phyloP scores from a whole-genome alignment of 2,888 invertebrate genomes.

The Diachrysia chrysitis region DNA sequence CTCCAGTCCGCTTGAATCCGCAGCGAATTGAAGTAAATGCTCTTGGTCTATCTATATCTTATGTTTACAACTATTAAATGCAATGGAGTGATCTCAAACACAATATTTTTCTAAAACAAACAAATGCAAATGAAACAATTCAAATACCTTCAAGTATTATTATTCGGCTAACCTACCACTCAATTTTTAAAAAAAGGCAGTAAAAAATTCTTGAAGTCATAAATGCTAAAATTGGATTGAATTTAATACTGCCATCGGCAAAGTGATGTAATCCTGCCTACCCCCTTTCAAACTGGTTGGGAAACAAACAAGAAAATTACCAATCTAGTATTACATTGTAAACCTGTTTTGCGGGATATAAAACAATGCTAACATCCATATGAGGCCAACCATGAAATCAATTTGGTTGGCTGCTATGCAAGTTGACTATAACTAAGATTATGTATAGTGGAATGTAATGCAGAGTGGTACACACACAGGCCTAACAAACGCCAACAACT shows the following conservation, averaged over 20 bases:
- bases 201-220: background rate
- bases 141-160: too few species aligned
- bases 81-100: too few species aligned
- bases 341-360: constrained; percentile 12
- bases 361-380: constrained; percentile 18
- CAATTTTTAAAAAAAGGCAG: too few species aligned
- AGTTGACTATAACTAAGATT: background rate
- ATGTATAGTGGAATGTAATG: constrained; percentile 33
- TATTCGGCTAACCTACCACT: too few species aligned
- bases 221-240: background rate
- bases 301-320: constrained; percentile 13
- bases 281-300: background rate
- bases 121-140: too few species aligned
- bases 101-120: too few species aligned
- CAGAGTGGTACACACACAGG: too few species aligned
- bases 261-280: background rate
- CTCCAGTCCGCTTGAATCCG: too few species aligned
- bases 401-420: constrained; percentile 12
- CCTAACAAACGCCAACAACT: too few species aligned
- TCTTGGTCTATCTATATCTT: too few species aligned
- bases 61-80: background rate
- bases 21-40: too few species aligned
- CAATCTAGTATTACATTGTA: constrained; percentile 11
- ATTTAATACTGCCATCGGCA: background rate
- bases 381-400: constrained; percentile 37